Evolutionary conservation across 2,797 vertebrate genomes (phyloP), one percentile per base, ranked within the genome.

Genomic region (Heteromormyrus szaboi): DNA sequence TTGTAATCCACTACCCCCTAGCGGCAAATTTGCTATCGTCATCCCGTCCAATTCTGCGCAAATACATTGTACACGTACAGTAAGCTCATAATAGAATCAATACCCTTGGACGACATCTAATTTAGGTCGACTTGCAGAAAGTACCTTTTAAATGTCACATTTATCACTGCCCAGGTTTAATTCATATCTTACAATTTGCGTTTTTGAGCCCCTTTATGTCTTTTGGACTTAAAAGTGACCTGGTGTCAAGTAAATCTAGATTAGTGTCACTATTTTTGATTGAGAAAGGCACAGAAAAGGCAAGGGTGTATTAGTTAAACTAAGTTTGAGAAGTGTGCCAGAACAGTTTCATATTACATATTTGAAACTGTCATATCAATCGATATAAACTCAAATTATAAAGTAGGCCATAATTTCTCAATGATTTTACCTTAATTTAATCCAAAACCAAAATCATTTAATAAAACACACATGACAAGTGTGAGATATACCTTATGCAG

Each of bases 1-100:
- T 87, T 83, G 89, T 59, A 51, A 76, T 89, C 12, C 37, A 37
- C 85, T 81, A 85, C 89, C 89, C 86, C 89, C 89, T 89, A 44
- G 68, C 44, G 89, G n/a, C 29, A 29, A 62, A 37, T 22, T n/a
- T 50, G 17, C 46, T n/a, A 68, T 68, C 22, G 50, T 44, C n/a
- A n/a, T 79, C 22, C 44, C 4, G 44, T 85, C 65, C 25, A 68
- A 14, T 68, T 68, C 12, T 68, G 17, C 41, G 3, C 17, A 44
- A 68, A 68, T 4, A 5, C 29, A 37, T 33, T 33, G 65, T 68
- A 14, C 48, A 53, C 19, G 5, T 44, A 79, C 33, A 79, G 11
- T 79, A 79, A 44, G 6, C 33, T 44, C 17, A 79, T 41, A 79
- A 44, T 44, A 44, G 6, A 79, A 79, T 44, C 72, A 79, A 44